Evolutionary conservation across 1,140 invertebrate genomes (phyloP).

Genomic region (Leptoteleia sp.): DNA sequence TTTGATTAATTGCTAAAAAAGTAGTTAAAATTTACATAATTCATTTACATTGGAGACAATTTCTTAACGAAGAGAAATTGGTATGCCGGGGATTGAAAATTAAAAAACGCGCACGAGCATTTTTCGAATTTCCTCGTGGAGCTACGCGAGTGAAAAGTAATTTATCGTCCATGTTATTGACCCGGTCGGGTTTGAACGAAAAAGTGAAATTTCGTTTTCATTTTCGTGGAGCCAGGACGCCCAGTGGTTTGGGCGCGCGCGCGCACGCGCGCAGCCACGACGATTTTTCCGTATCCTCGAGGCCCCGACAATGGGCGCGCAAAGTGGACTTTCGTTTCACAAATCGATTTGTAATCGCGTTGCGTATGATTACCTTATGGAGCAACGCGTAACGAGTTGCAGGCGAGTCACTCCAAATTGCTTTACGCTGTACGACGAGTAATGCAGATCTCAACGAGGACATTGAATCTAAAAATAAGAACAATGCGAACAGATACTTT

Average conservation of each 20-base stretch:
- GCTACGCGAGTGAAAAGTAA: conserved; percentile 29
- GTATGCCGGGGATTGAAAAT: conserved; percentile 16
- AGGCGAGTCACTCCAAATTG: conserved; percentile 28
- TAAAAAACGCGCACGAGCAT: conserved; percentile 24
- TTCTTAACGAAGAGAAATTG: conserved; percentile 44
- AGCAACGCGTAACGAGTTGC: conserved; percentile 35
- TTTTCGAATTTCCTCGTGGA: conserved; percentile 34
- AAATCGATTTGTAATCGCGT: conserved; percentile 44
- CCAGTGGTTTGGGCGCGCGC: no score
- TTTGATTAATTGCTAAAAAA: conserved; percentile 45
- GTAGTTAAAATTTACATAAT: conserved; percentile 32
- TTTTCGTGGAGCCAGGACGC: not conserved
- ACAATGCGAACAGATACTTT: no score
- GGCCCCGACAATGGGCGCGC: not conserved
- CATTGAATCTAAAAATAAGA: conserved; percentile 1
- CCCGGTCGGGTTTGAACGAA: conserved; percentile 12
- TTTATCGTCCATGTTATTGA: conserved; percentile 30
- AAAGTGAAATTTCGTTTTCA: conserved; percentile 24
- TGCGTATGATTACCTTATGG: conserved; percentile 51
- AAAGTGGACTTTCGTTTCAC: conserved; percentile 37
- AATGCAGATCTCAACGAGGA: conserved; percentile 27
- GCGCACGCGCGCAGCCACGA: no score
- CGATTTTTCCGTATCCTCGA: conserved; percentile 11
- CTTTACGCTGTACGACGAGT: conserved; percentile 19
- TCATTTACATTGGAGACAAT: conserved; percentile 26